Base-by-base conservation (phyloP, 2,797 vertebrate genomes). In the Rhodeus uyekii region DNA sequence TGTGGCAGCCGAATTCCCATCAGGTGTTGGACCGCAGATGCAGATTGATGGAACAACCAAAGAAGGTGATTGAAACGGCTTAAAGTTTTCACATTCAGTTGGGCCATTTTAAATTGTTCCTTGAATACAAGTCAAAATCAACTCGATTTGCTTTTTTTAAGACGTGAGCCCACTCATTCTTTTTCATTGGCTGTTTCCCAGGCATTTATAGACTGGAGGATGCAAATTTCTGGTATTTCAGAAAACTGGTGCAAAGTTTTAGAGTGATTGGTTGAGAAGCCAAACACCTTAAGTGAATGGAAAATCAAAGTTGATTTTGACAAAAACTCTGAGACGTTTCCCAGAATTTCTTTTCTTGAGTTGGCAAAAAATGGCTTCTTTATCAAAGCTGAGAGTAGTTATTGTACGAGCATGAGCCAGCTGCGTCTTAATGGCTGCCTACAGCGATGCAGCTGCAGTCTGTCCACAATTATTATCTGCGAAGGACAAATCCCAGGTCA, bases 1-100 rank as follows among this genome's bases (percentile, higher is more conserved):
- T 0, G 91, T 95, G 80, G 84, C 82, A 1, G 89, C 94, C 0
- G 92, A 93, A 38, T 95, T 95, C 85, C 69, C 13, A 60, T 87
- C 92, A 0, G 87, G 91, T 0, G 1, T 85, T 0, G 94, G 93
- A 9, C 63, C 2, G 4, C 80, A 89, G 5, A 89, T 77, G 84
- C 85, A 91, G 84, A 90, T 87, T 0, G 87, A 92, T 0, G 94
- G 94, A 82, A 95, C 92, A 79, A 95, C 94, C 86, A 94, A 89
- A 91, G 93, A 93, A 88, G 94, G 94, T 94, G 65, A 90, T 60
- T 44, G 18, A 10, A n/a, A 64, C 32, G 38, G 27, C 18, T 58
- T 32, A 19, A 53, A 39, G 36, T 58, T 14, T 74, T 55, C 16
- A 36, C 38, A 63, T 61, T 34, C 39, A n/a, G n/a, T 2, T 42